These are phyloP conservation scores for Echinometra lucunter DNA, from an alignment of 53 echinoderm and acorn worm species.

Conservation along the genomic window DNA sequence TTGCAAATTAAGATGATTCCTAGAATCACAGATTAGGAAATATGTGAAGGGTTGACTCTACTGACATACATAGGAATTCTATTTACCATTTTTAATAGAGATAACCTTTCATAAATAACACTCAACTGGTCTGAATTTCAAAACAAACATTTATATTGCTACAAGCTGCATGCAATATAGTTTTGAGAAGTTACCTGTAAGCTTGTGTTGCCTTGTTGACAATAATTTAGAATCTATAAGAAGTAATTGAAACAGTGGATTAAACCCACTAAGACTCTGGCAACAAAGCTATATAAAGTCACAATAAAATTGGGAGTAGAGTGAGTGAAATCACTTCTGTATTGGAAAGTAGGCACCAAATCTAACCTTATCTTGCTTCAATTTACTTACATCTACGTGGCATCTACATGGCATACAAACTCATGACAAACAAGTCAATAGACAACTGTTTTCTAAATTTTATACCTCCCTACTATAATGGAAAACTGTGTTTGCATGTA, in stretches of 20 bases:
- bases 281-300: background rate
- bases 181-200: background rate
- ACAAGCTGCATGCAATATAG: background rate
- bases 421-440: background rate
- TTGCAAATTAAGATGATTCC: background rate
- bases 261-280: background rate
- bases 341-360: background rate
- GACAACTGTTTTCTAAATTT: background rate
- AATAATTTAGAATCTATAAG: background rate
- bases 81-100: background rate
- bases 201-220: background rate
- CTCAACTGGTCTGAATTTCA: background rate
- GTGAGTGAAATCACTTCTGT: background rate
- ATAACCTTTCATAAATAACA: conserved; percentile 1
- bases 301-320: background rate
- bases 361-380: background rate
- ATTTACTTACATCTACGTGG: background rate
- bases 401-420: background rate
- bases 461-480: background rate
- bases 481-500: background rate
- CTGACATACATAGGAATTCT: background rate
- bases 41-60: background rate
- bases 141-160: background rate
- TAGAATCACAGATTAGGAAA: background rate
- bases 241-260: background rate